phyloP scores from a whole-genome alignment of 1,140 invertebrate species.

The Mylabris phalerata region DNA sequence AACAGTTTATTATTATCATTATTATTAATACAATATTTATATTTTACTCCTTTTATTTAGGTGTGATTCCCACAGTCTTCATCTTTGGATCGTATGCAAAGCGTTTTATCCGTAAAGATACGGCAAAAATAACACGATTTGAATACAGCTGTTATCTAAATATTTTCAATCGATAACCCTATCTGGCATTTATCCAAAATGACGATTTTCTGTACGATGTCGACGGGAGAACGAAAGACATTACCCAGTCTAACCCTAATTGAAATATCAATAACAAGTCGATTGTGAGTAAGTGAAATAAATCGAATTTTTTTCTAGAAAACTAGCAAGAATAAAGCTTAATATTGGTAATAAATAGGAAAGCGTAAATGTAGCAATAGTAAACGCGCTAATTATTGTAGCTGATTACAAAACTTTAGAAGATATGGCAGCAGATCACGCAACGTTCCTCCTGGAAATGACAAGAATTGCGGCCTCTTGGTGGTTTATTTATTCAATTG shows the following conservation, averaged over 20 bases:
- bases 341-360: slow-evolving; percentile 10
- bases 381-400: slow-evolving; percentile 16
- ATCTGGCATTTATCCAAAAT: slow-evolving; percentile 6
- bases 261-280: slow-evolving; percentile 16
- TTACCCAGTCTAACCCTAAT: slow-evolving; percentile 11
- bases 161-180: not conserved
- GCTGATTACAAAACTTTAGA: slow-evolving; percentile 9
- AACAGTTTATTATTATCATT: slow-evolving; percentile 1
- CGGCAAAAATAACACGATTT: not conserved
- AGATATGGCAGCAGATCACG: slow-evolving; percentile 12
- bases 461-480: too few relatives aligned
- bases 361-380: slow-evolving; percentile 14
- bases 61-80: slow-evolving; percentile 1
- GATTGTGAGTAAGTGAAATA: slow-evolving; percentile 2
- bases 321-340: slow-evolving; percentile 10
- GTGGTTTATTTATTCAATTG: too few relatives aligned
- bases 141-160: too few relatives aligned
- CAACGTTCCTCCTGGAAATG: not conserved
- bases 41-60: slow-evolving; percentile 1
- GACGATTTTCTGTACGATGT: not conserved
- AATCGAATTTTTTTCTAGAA: not conserved
- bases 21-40: too few relatives aligned
- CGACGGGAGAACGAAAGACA: not conserved
- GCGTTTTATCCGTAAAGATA: not conserved
- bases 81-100: slow-evolving; percentile 2